These are phyloP conservation scores for Parthenolecanium corni DNA, from an alignment of 2,888 invertebrate genomes.

Conservation along the genomic window DNA sequence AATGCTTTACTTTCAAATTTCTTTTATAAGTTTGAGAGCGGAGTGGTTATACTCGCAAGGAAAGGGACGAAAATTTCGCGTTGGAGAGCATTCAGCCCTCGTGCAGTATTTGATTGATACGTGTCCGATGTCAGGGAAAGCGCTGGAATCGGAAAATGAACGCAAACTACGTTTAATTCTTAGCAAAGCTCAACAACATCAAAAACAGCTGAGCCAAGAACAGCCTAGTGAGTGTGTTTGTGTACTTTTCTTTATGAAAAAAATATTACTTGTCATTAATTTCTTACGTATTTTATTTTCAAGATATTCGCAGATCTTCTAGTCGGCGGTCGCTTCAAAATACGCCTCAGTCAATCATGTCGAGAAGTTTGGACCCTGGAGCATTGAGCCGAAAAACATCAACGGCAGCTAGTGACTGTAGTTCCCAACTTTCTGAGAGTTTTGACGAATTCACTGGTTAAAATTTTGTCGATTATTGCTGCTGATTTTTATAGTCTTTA, in stretches of 20 bases:
- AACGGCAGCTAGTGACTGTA: slow-evolving; percentile 5
- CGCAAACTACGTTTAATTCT: slow-evolving; percentile 72
- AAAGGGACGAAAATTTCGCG: slow-evolving; percentile 72
- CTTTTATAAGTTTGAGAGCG: slow-evolving; percentile 62
- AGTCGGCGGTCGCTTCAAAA: slow-evolving; percentile 12
- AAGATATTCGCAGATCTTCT: background rate
- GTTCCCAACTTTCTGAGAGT: slow-evolving; percentile 13
- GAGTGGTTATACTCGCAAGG: slow-evolving; percentile 95
- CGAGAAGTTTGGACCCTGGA: slow-evolving; percentile 52
- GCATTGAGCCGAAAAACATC: slow-evolving; percentile 37
- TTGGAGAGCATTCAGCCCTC: slow-evolving; percentile 70
- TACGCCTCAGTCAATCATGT: slow-evolving; percentile 39
- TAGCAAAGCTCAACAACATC: slow-evolving; percentile 83
- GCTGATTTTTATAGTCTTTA: background rate
- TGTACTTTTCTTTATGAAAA: too few species aligned
- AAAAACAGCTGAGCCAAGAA: slow-evolving; percentile 51
- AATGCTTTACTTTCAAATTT: background rate
- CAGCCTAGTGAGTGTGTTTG: slow-evolving; percentile 29
- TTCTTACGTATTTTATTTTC: too few species aligned
- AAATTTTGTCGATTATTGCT: background rate
- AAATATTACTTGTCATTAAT: too few species aligned
- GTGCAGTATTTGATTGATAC: slow-evolving; percentile 71
- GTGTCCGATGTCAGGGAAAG: slow-evolving; percentile 73
- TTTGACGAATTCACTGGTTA: slow-evolving; percentile 20
- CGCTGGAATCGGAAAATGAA: slow-evolving; percentile 72